Base-by-base conservation (phyloP, 1,140 invertebrate species). In the Drosophila arawakana region DNA sequence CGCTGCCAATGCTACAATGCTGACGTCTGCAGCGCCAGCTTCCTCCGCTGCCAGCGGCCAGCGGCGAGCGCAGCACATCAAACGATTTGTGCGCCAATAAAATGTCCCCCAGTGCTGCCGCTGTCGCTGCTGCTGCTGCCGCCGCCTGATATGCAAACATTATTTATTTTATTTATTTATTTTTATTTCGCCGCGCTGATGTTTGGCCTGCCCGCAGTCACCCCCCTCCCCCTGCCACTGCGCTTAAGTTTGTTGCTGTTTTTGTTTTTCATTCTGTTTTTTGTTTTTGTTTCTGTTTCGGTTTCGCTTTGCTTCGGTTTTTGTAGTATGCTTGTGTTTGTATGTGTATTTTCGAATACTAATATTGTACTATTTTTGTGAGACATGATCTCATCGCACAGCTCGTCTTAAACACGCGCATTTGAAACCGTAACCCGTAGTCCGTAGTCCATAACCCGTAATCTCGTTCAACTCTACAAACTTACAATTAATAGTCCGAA, bases 61-160 rank as follows among this genome's bases (percentile, higher is more conserved):
- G 66, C 73, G 60, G 72, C 61, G 69, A 76, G 61, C 73, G 79
- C 79, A 69, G 78, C 81, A 88, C 80, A 88, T 88, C 83, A 88
- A 88, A 88, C 75, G 82, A 85, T 81, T 85, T 85, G 63, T 85
- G 82, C 76, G 84, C 84, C 78, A 88, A 88, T 88, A 83, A 89
- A 89, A 80, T 89, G 84, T 89, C 84, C 83, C 84, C 84, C 74
- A 75, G 65, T 76, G 63, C 50, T 66, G 81, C 25, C 25, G 25
- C 25, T 30, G 25, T 30, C 25, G 25, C 25, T 30, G 25, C 25
- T 30, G 25, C 25, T 30, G 3, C 25, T 76, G 63, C 50, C 62
- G 81, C 65, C 86, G 79, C 49, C 84, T 84, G 84, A 88, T 88
- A 88, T 89, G 84, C 85, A 89, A 88, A 88, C 84, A 88, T 88